Evolutionary conservation across 1,140 invertebrate genomes (phyloP).

Genomic region (Micrasema minimum): DNA sequence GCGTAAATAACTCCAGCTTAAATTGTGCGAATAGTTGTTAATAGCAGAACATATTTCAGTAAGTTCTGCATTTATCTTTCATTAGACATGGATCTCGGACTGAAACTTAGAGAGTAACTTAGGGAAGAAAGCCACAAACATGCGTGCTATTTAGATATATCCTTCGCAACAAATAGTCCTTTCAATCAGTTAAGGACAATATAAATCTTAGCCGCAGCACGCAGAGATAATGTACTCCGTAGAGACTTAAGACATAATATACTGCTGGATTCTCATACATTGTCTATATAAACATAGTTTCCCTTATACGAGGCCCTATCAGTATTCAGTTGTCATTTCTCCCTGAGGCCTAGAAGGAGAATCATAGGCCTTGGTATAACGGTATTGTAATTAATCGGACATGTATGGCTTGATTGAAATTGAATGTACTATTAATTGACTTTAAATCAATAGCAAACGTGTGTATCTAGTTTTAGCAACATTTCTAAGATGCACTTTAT

Average conservation of each 20-base stretch:
- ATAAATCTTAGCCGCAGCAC: slow-evolving; percentile 30
- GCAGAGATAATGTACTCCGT: slow-evolving; percentile 28
- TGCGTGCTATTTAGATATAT: slow-evolving; percentile 25
- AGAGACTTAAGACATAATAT: too few relatives aligned
- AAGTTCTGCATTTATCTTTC: slow-evolving; percentile 36
- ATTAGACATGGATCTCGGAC: slow-evolving; percentile 22
- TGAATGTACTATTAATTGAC: background rate
- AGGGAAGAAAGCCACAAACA: slow-evolving; percentile 14
- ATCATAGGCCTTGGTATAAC: background rate
- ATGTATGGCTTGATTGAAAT: slow-evolving; percentile 25
- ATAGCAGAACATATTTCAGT: slow-evolving; percentile 21
- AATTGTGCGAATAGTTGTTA: slow-evolving; percentile 35
- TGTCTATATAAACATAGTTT: slow-evolving; percentile 8
- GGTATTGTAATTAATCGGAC: slow-evolving; percentile 26
- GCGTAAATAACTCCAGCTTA: slow-evolving; percentile 29
- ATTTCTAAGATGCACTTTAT: too few relatives aligned
- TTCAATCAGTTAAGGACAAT: slow-evolving; percentile 36
- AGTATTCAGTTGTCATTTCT: too few relatives aligned
- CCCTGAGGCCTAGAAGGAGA: slow-evolving; percentile 2
- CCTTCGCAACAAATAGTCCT: slow-evolving; percentile 2
- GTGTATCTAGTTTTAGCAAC: too few relatives aligned
- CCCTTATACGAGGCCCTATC: too few relatives aligned
- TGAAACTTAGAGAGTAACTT: slow-evolving; percentile 15
- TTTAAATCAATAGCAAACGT: too few relatives aligned
- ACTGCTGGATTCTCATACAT: too few relatives aligned